phyloP scores from a whole-genome alignment of 1,140 invertebrate genomes.

The Dendroctonus valens region DNA sequence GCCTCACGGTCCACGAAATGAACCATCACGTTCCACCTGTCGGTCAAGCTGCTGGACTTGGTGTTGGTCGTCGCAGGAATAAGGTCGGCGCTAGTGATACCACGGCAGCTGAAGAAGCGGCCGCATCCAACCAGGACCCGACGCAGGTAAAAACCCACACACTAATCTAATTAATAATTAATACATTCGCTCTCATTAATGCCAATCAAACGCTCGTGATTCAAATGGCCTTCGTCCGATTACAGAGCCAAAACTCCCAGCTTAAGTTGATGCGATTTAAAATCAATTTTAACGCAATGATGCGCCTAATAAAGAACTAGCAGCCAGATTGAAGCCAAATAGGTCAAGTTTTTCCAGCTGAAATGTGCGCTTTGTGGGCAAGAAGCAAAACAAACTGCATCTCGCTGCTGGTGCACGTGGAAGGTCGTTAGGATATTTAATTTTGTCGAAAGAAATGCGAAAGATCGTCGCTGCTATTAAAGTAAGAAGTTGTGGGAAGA shows the following conservation, averaged over 20 bases:
- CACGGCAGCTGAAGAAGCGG: conserved; percentile 50
- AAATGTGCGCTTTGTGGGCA: conserved; percentile 9
- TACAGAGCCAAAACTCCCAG: no score
- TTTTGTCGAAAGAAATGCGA: conserved; percentile 24
- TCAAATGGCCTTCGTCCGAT: no score
- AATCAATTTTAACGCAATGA: background rate
- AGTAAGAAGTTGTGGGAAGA: conserved; percentile 34
- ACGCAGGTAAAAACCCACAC: conserved; percentile 3
- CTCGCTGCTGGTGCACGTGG: conserved; percentile 10
- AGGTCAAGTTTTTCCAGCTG: conserved; percentile 22
- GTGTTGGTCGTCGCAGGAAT: conserved; percentile 58
- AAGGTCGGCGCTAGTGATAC: conserved; percentile 70
- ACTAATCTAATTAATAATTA: no score
- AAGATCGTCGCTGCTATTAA: conserved; percentile 23
- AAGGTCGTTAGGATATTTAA: conserved; percentile 21
- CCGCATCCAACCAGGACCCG: conserved; percentile 8
- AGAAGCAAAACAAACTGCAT: conserved; percentile 20
- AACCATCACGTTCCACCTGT: conserved; percentile 81
- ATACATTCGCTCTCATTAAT: background rate
- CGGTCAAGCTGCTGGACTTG: conserved; percentile 58
- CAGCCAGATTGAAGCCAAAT: conserved; percentile 15
- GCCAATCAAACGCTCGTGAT: background rate
- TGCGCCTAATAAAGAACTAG: conserved; percentile 2
- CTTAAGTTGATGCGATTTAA: no score
- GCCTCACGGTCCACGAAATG: conserved; percentile 87